Evolutionary conservation across 1,140 invertebrate genomes (phyloP), one percentile per base, ranked within the genome.

Genomic region (Aphidius gifuensis): DNA sequence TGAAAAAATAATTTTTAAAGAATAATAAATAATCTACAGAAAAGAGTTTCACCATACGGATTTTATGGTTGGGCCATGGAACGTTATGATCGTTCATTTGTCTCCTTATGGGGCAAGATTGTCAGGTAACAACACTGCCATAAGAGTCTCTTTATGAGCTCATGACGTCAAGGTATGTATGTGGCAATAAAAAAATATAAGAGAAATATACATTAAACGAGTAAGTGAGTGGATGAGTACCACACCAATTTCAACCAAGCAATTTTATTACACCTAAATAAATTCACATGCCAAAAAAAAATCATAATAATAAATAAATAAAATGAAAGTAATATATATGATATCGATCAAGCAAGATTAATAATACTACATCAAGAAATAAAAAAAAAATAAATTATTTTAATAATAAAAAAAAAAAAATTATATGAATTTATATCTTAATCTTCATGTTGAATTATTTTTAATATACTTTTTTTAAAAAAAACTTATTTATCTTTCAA

Each of bases 91-190:
- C 55, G 57, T 62, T 66, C 60, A 61, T 66, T 56, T 64, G 64
- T 64, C 63, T 68, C 67, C 67, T 68, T 68, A 68, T 68, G 67
- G 67, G 67, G 67, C 64, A 46, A 56, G 60, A 55, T 61, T 64
- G 47, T 11, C 59, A 51, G 53, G 55, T n/a, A 53, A 58, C 57
- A 60, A 66, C 64, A 68, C 62, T 51, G 60, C 67, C 64, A 65
- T 68, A 68, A 65, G 45, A 60, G 64, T 62, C 32, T 38, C n/a
- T 32, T 32, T 32, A 32, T 32, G 1, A 32, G 23, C 23, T 43
- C n/a, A 58, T 68, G 64, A 68, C 67, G 67, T 68, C 67, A 68
- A 44, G 48, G 38, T 42, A 48, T 3, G 59, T 54, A 50, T 63
- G 59, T 63, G 47, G 64, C 66, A 66, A 66, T 40, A 38, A 21